phyloP scores from a whole-genome alignment of 2,888 invertebrate species.

The Spilarctia lutea region DNA sequence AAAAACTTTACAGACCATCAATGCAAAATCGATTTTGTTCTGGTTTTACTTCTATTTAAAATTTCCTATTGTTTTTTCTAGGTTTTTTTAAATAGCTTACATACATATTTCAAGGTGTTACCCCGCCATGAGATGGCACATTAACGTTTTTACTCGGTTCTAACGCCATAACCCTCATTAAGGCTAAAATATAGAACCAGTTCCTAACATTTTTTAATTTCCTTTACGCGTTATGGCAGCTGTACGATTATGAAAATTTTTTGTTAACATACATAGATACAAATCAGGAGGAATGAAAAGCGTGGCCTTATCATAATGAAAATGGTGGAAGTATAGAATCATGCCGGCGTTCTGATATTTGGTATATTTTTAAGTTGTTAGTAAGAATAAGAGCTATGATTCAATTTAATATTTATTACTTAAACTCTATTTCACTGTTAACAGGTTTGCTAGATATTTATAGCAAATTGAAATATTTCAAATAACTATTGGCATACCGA shows the following conservation, averaged over 20 bases:
- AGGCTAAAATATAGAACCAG: not conserved
- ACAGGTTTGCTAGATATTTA: not conserved
- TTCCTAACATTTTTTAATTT: not conserved
- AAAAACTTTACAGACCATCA: too few species aligned
- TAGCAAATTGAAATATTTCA: not conserved
- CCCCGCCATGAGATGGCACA: not conserved
- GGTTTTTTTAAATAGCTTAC: too few species aligned
- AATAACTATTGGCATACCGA: not conserved
- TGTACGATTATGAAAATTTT: not conserved
- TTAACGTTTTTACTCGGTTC: not conserved
- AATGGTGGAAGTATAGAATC: not conserved
- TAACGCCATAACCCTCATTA: not conserved
- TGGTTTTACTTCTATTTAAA: too few species aligned
- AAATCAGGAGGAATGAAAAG: not conserved
- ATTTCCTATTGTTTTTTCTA: too few species aligned
- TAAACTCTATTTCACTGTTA: not conserved
- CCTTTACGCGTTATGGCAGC: not conserved
- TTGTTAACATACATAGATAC: not conserved
- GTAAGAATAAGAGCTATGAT: not conserved
- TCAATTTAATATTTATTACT: not conserved
- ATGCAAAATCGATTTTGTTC: too few species aligned
- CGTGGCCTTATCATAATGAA: not conserved
- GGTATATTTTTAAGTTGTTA: not conserved
- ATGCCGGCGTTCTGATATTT: not conserved
- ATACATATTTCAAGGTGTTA: not conserved